A percentile compares a stretch with the other conserved stretches of the same genome.
phyloP scores from a whole-genome alignment of 2,113 vertebrate genomes.

The Tragelaphus buxtoni region DNA sequence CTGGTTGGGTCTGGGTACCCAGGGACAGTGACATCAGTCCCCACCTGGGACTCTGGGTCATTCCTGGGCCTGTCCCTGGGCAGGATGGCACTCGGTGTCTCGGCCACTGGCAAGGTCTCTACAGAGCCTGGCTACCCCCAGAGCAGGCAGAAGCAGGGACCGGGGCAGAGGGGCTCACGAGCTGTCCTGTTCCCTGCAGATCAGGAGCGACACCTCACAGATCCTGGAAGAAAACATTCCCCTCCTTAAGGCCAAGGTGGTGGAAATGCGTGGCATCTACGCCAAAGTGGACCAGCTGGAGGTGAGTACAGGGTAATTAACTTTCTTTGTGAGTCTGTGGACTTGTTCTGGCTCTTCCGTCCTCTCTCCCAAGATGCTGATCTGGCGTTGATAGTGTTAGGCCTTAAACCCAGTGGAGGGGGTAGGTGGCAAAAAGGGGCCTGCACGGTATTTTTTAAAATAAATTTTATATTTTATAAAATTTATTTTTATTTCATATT shows the following conservation, averaged over 20 bases:
- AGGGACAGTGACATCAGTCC: not conserved
- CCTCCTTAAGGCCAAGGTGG: conserved; percentile 59
- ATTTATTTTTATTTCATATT: no score
- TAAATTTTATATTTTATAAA: no score
- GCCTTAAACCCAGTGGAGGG: not conserved
- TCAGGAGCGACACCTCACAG: conserved; percentile 69
- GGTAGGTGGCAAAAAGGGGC: not conserved
- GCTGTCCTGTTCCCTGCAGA: conserved; percentile 47
- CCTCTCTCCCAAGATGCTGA: not conserved
- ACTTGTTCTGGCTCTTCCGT: not conserved
- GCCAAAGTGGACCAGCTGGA: conserved; percentile 70
- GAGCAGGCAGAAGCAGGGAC: rapidly evolving
- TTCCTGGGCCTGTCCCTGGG: not conserved
- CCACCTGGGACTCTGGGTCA: not conserved
- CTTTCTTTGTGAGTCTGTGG: not conserved
- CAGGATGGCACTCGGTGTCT: not conserved
- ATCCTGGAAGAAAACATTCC: conserved; percentile 69
- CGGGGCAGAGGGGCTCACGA: not conserved
- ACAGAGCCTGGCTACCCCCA: rapidly evolving
- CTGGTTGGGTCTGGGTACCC: rapidly evolving
- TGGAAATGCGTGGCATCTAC: conserved; percentile 71
- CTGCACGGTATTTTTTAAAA: no score
- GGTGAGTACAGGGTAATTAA: conserved; percentile 37
- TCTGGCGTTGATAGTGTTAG: not conserved
- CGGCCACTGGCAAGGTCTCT: rapidly evolving